Evolutionary conservation across 2,888 invertebrate species (phyloP), one percentile per base, ranked within the genome.

Genomic region (Anticlea derivata): DNA sequence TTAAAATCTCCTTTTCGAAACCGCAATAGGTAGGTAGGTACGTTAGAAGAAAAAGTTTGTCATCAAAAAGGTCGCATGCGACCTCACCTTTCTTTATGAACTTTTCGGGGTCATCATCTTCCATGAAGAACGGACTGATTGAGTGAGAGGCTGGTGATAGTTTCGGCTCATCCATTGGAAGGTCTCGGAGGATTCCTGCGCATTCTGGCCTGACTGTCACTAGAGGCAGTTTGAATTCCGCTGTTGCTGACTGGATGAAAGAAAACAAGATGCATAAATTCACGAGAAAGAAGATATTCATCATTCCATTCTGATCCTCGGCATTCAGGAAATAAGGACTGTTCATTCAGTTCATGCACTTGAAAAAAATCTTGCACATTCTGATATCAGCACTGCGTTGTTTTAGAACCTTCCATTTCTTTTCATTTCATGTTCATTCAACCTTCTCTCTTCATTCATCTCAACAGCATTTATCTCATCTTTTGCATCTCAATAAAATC

Each of bases 211-310:
- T 86, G 0, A 95, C 95, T 37, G 92, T 91, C 31, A 93, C 82
- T 55, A 96, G 72, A 0, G 96, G 96, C 5, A 95, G 76, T 67
- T 93, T 93, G 77, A 94, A 95, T 60, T 93, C 92, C 12, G 94
- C 94, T 65, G 92, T 91, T 6, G 94, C 92, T 38, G 95, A 88
- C 95, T 95, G 72, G 17, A 41, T 47, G 39, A 51, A 49, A 46
- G 10, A 8, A 26, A 27, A 23, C 11, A 12, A 31, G 8, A 45
- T 0, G 7, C 2, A 12, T 17, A n/a, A n/a, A n/a, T 17, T 17
- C 4, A 17, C 17, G 17, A 2, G 4, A 17, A 4, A 17, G 4
- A 17, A 17, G 4, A 17, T 17, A 17, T 4, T 17, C 4, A 4
- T 17, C 17, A 17, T 17, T 17, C 17, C 2, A 17, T 3, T n/a